Percentiles rank a stretch among this genome's conserved stretches.
These are phyloP conservation scores for Cosmorhoe ocellata DNA, from an alignment of 2,888 invertebrate genomes.

Conservation along the genomic window DNA sequence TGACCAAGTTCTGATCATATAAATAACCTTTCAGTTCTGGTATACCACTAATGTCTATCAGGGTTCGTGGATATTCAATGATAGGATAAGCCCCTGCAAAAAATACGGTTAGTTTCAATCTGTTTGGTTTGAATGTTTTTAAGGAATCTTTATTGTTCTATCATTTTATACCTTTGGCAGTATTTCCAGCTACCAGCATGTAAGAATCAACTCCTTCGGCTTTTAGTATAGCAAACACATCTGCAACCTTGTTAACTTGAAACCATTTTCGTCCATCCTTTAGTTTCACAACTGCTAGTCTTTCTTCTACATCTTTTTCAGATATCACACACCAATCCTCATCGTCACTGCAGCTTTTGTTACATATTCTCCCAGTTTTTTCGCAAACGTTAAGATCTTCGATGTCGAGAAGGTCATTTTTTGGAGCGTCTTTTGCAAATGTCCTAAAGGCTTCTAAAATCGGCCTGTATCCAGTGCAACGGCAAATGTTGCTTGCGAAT, in stretches of 20 bases:
- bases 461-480: constrained; percentile 87
- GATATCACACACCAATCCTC: constrained; percentile 56
- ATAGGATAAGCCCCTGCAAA: constrained; percentile 64
- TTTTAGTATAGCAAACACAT: constrained; percentile 69
- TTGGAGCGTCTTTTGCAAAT: constrained; percentile 72
- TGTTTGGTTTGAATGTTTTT: too few species aligned
- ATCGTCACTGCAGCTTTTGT: constrained; percentile 32
- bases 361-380: constrained; percentile 37
- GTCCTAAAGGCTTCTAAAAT: constrained; percentile 85
- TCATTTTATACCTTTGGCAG: constrained; percentile 86
- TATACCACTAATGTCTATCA: constrained; percentile 84
- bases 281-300: constrained; percentile 40
- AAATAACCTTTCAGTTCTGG: constrained; percentile 73
- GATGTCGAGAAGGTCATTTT: constrained; percentile 45
- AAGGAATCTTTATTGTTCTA: too few species aligned
- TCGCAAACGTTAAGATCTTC: constrained; percentile 49
- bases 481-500: constrained; percentile 88
- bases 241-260: constrained; percentile 67
- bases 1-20: constrained; percentile 63
- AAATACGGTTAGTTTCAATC: too few species aligned
- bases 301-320: constrained; percentile 37
- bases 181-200: constrained; percentile 86
- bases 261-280: constrained; percentile 72
- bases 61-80: constrained; percentile 57
- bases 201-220: constrained; percentile 65